Percentiles rank a stretch among this genome's conserved stretches.
These are phyloP conservation scores for Cyanoderma ruficeps DNA, from an alignment of 2,113 vertebrate genomes.

Conservation along the genomic window DNA sequence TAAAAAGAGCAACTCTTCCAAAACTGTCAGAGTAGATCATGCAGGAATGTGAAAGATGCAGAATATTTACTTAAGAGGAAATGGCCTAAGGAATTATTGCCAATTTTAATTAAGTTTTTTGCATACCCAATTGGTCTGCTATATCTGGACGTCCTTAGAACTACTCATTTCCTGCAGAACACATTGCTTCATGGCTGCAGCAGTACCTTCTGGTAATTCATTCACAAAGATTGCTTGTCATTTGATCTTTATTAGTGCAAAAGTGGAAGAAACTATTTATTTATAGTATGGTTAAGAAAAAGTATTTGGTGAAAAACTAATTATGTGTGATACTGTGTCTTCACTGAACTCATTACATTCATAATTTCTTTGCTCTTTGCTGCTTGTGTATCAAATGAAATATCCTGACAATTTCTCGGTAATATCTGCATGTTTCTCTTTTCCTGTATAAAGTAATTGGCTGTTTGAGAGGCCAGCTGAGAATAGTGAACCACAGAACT, in stretches of 20 bases:
- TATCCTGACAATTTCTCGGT: background rate
- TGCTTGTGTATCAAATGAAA: background rate
- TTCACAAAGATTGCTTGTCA: slow-evolving; percentile 20
- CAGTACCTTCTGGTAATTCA: slow-evolving; percentile 34
- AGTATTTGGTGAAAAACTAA: background rate
- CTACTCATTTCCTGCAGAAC: background rate
- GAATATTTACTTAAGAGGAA: slow-evolving; percentile 61
- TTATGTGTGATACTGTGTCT: background rate
- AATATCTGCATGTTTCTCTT: background rate
- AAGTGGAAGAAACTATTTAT: slow-evolving; percentile 2
- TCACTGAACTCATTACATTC: background rate
- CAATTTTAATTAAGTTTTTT: slow-evolving; percentile 64
- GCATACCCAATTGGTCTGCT: background rate
- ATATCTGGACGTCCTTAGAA: background rate
- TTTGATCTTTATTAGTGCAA: slow-evolving; percentile 53
- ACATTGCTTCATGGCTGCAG: background rate
- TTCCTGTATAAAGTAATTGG: background rate
- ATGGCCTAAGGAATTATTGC: slow-evolving; percentile 10
- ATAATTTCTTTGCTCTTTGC: background rate
- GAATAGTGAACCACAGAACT: background rate
- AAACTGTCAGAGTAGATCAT: slow-evolving; percentile 49
- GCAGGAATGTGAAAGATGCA: slow-evolving; percentile 50
- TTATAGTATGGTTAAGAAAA: slow-evolving; percentile 23
- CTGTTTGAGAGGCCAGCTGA: background rate
- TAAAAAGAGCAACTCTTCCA: slow-evolving; percentile 49